Evolutionary conservation across 2,797 vertebrate genomes (phyloP).

Genomic region (Gymnoscopelus microlampas): DNA sequence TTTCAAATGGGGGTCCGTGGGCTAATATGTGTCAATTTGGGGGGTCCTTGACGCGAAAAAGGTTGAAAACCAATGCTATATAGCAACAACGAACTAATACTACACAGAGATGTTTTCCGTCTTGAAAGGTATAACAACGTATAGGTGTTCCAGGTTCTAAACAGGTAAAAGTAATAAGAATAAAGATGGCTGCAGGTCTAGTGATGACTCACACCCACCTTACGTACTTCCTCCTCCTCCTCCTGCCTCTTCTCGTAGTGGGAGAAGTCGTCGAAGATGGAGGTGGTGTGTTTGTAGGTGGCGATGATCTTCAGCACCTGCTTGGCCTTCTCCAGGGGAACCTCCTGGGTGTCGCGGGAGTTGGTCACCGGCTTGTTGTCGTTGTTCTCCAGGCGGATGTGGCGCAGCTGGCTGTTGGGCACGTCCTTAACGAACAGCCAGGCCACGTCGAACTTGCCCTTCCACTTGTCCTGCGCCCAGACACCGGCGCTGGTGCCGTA

Average conservation of each 20-base stretch:
- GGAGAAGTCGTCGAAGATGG: slow-evolving; percentile 98
- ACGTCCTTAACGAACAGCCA: slow-evolving; percentile 98
- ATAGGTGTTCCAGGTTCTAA: too few species aligned
- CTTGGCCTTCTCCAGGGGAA: slow-evolving; percentile 96
- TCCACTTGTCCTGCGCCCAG: slow-evolving; percentile 99
- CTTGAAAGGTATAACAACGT: too few species aligned
- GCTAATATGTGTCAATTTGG: too few species aligned
- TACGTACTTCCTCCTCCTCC: slow-evolving; percentile 94
- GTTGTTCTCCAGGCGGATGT: slow-evolving; percentile 97
- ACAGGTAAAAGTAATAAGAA: too few species aligned
- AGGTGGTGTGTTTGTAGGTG: slow-evolving; percentile 96
- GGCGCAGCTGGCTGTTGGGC: slow-evolving; percentile 95
- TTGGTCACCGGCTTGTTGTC: slow-evolving; percentile 98
- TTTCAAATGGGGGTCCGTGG: too few species aligned
- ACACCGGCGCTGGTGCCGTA: slow-evolving; percentile 95
- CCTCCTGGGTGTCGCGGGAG: slow-evolving; percentile 96
- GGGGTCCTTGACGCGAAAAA: too few species aligned
- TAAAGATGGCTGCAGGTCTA: slow-evolving; percentile 3
- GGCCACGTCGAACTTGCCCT: slow-evolving; percentile 96
- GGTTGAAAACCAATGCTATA: too few species aligned
- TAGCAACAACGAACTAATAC: too few species aligned
- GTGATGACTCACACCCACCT: slow-evolving; percentile 78
- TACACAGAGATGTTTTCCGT: too few species aligned
- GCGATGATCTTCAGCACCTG: slow-evolving; percentile 97
- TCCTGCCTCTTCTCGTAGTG: slow-evolving; percentile 98